phyloP scores from a whole-genome alignment of 2,113 vertebrate genomes.

The Bubo scandiacus region DNA sequence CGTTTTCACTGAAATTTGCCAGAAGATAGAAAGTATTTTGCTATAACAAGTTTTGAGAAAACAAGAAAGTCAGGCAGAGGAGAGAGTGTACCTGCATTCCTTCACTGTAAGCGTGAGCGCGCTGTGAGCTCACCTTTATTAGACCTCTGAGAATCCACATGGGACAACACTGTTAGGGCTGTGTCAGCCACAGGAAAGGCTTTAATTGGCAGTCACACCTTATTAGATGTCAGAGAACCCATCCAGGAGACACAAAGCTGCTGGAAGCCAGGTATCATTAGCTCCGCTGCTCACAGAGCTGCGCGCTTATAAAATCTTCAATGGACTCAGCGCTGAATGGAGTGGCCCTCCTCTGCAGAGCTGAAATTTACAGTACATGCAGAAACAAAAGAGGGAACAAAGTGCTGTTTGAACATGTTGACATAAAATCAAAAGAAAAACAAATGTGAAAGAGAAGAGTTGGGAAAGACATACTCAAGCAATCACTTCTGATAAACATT shows the following conservation, averaged over 20 bases:
- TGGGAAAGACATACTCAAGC: background rate
- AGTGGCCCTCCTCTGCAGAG: background rate
- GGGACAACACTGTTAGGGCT: background rate
- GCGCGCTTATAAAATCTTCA: background rate
- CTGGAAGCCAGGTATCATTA: slow-evolving; percentile 61
- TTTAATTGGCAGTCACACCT: slow-evolving; percentile 65
- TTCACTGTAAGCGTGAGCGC: background rate
- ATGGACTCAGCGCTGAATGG: background rate
- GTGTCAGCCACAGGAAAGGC: slow-evolving; percentile 52
- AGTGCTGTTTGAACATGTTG: slow-evolving; percentile 18
- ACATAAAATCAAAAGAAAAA: background rate
- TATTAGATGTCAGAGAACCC: slow-evolving; percentile 50
- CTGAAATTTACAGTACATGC: background rate
- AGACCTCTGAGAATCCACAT: slow-evolving; percentile 41
- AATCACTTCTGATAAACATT: slow-evolving; percentile 5
- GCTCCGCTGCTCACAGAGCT: slow-evolving; percentile 13
- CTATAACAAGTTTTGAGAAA: background rate
- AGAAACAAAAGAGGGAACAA: slow-evolving; percentile 63
- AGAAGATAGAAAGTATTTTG: background rate
- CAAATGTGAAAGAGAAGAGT: background rate
- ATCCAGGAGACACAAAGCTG: slow-evolving; percentile 42
- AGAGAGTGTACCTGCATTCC: background rate
- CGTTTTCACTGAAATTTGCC: background rate
- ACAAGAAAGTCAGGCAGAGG: background rate
- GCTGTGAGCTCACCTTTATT: background rate